Base-by-base conservation (phyloP, 1,140 invertebrate species). In the Halictus rubicundus region DNA sequence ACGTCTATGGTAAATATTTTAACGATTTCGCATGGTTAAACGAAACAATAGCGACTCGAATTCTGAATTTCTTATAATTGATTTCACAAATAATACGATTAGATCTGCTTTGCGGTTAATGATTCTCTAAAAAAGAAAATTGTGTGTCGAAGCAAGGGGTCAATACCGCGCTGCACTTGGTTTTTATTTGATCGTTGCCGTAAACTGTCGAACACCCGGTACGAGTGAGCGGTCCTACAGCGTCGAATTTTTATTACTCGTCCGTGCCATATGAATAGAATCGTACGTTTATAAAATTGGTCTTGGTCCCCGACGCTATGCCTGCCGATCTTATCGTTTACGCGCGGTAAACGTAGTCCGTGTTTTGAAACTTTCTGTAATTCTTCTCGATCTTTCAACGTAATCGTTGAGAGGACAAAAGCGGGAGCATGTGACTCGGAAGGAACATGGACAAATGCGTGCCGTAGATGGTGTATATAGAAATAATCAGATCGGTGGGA, bases 231-330 rank as follows among this genome's bases (percentile, higher is more conserved):
- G 75, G 21, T n/a, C 21, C n/a, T 60, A 71, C 14, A 2, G 46
- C 60, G 66, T 74, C 32, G 46, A 76, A 70, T 74, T 78, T 85
- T 86, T 82, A 87, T 86, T 86, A 81, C 80, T 81, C 61, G 81
- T 86, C 66, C 82, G 89, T 90, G 89, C 89, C 89, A 90, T 90
- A 89, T 57, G 70, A 89, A 79, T 85, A 81, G 88, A 88, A 78
- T 88, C 90, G 88, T 89, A 88, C 74, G 89, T 83, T 87, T 63
- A 73, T 75, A 12, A 32, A 52, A 61, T 78, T 42, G 19, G 49
- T 82, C 42, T 63, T 52, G 57, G 65, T 25, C 14, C 39, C 52
- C 52, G 19, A 71, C 59, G 42, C 23, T 6, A 3, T 39, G 39
- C 23, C 25, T 23, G 49, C 42, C 27, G 32, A 54, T 63, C 46